These are phyloP conservation scores for Acipenser ruthenus DNA, from an alignment of 2,797 vertebrate genomes.

Conservation along the genomic window DNA sequence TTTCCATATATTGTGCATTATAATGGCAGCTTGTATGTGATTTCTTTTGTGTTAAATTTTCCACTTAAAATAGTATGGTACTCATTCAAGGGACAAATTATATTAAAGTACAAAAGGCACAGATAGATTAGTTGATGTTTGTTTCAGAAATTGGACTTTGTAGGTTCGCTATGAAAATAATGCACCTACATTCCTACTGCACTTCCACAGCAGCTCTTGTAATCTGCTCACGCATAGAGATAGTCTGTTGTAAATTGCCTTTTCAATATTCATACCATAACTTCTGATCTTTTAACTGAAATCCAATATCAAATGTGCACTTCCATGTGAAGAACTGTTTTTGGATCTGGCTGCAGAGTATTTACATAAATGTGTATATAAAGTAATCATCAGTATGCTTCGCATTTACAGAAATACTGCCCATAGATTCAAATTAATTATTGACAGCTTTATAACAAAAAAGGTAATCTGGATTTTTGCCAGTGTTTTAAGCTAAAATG, in stretches of 20 bases:
- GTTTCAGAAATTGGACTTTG: no score
- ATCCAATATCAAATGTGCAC: not conserved
- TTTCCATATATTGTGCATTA: no score
- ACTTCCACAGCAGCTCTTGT: not conserved
- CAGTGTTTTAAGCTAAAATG: no score
- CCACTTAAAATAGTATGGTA: no score
- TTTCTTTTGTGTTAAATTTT: no score
- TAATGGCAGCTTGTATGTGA: no score
- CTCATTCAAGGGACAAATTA: no score
- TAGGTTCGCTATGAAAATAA: not conserved
- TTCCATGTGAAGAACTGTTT: not conserved
- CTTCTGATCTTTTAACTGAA: constrained; percentile 7
- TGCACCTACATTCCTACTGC: not conserved
- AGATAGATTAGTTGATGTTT: no score
- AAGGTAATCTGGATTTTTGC: not conserved
- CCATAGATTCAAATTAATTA: not conserved
- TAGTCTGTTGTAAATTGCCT: constrained; percentile 6
- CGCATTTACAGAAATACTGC: not conserved
- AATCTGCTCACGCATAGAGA: constrained; percentile 5
- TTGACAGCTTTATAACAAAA: not conserved
- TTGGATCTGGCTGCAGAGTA: not conserved
- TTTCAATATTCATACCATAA: constrained; percentile 9
- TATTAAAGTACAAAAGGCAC: no score
- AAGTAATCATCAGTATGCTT: not conserved
- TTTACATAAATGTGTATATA: constrained; percentile 1